A percentile compares a stretch with the other conserved stretches of the same genome.
These are phyloP conservation scores for Ochropleura leucogaster DNA, from an alignment of 2,888 invertebrate genomes.

Conservation along the genomic window DNA sequence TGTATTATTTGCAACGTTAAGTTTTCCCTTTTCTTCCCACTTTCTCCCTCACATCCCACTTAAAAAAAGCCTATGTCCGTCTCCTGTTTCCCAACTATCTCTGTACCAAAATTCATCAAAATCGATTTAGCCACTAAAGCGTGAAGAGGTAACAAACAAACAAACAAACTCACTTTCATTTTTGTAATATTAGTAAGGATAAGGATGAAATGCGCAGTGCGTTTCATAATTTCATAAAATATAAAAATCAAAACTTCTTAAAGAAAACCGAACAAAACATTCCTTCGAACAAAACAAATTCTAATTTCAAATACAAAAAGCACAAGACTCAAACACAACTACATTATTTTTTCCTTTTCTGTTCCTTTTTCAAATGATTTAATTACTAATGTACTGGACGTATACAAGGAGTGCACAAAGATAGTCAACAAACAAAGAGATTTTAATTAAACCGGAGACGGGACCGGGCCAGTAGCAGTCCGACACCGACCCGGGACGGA, in stretches of 20 bases:
- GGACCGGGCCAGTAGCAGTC: conserved; percentile 33
- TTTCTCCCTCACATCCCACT: no score
- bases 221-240: neutral
- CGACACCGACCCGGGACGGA: conserved; percentile 55
- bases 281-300: conserved; percentile 26
- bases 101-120: no score
- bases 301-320: conserved; percentile 49
- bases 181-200: no score
- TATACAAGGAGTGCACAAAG: conserved; percentile 60
- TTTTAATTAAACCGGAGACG: conserved; percentile 65
- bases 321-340: conserved; percentile 12
- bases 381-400: conserved; percentile 66
- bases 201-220: no score
- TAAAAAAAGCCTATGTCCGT: no score
- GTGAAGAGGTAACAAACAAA: no score
- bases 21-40: no score
- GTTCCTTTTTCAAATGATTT: conserved; percentile 62
- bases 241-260: neutral
- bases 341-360: conserved; percentile 49
- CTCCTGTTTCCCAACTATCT: no score
- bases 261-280: conserved; percentile 7
- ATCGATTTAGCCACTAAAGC: no score
- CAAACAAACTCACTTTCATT: no score
- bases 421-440: conserved; percentile 66
- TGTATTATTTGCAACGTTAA: no score